Evolutionary conservation across 2,797 vertebrate genomes (phyloP).

Genomic region (Arrhamphus sclerolepis): DNA sequence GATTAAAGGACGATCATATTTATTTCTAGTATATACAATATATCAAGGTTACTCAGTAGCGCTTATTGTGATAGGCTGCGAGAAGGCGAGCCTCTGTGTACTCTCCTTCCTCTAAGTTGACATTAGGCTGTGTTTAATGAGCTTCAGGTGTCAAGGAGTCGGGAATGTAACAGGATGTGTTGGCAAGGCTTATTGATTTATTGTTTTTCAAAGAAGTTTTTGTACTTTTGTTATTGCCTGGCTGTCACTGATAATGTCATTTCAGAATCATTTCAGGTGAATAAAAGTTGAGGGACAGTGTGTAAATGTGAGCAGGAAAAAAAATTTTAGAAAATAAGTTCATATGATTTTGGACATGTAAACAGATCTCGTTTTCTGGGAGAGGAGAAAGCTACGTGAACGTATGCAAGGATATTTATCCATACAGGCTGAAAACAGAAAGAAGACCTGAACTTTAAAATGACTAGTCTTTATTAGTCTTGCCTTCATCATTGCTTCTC

Average conservation of each 20-base stretch:
- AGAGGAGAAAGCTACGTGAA: constrained; percentile 11
- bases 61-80: constrained; percentile 79
- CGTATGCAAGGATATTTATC: constrained; percentile 24
- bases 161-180: constrained; percentile 87
- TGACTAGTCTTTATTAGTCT: constrained; percentile 13
- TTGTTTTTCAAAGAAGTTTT: constrained; percentile 79
- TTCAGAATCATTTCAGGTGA: constrained; percentile 73
- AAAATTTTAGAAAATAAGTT: constrained; percentile 50
- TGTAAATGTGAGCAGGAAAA: constrained; percentile 64
- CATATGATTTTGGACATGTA: constrained; percentile 58
- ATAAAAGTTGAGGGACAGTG: constrained; percentile 71
- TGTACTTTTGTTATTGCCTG: constrained; percentile 79
- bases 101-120: constrained; percentile 88
- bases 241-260: constrained; percentile 75
- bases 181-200: constrained; percentile 86
- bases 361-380: constrained; percentile 31
- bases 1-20: constrained; percentile 97
- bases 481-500: neutral
- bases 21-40: constrained; percentile 97
- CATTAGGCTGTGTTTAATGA: constrained; percentile 93
- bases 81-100: constrained; percentile 73
- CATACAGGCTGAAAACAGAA: constrained; percentile 10
- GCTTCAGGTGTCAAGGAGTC: constrained; percentile 85
- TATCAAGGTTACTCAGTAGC: constrained; percentile 78
- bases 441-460: neutral